Percentiles rank a stretch among this genome's conserved stretches.
These are phyloP conservation scores for Sebastiscus albofasciatus DNA, from an alignment of 2,797 vertebrate genomes.

Conservation along the genomic window DNA sequence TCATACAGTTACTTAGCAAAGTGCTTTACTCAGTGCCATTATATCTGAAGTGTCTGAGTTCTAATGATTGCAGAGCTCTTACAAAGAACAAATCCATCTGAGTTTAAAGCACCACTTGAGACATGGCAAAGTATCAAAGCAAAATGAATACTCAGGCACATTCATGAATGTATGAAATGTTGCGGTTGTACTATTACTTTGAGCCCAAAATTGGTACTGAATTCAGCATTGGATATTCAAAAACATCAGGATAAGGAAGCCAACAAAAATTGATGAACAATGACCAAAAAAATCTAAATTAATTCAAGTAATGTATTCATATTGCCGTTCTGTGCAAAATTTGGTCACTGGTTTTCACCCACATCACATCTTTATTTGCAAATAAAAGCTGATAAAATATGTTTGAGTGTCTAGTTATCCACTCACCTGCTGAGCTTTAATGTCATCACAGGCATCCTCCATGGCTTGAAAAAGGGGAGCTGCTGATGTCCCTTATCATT, in stretches of 20 bases:
- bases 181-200: not conserved
- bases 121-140: not conserved
- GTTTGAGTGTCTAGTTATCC: not conserved
- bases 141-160: not conserved
- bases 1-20: conserved; percentile 11
- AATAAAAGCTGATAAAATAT: not conserved
- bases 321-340: not conserved
- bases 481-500: not conserved
- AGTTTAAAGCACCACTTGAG: conserved; percentile 26
- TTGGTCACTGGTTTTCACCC: not conserved
- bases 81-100: conserved; percentile 1
- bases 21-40: conserved; percentile 3
- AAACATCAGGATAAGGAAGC: not conserved
- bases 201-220: not conserved
- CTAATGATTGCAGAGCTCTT: conserved; percentile 36
- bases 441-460: not conserved
- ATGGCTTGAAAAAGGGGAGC: not conserved
- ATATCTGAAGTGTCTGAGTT: not conserved
- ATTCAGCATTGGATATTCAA: not conserved
- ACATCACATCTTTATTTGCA: not conserved
- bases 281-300: not conserved
- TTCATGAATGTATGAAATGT: not conserved
- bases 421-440: not conserved
- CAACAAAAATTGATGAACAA: not conserved
- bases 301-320: not conserved